Percentiles rank a stretch among this genome's conserved stretches.
Evolutionary conservation across 2,888 invertebrate genomes (phyloP).

Genomic region (Protodeltote pygarga): DNA sequence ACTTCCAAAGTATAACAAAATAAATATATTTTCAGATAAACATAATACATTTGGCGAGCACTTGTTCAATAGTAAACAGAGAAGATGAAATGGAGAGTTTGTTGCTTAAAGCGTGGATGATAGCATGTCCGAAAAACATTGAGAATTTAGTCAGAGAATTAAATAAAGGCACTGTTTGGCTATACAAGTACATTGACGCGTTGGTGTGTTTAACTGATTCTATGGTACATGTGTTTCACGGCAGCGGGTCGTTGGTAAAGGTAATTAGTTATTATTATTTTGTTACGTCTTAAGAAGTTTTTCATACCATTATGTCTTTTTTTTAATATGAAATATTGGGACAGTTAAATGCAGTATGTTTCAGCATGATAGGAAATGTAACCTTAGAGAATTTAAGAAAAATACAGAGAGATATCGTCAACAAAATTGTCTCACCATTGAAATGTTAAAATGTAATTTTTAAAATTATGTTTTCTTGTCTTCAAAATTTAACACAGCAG

Average conservation of each 20-base stretch:
- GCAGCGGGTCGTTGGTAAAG: slow-evolving; percentile 54
- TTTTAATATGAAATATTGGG: too few species aligned
- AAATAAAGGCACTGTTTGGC: slow-evolving; percentile 57
- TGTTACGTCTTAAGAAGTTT: neutral
- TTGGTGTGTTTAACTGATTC: slow-evolving; percentile 59
- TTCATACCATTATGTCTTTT: too few species aligned
- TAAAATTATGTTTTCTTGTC: too few species aligned
- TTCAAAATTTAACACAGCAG: too few species aligned
- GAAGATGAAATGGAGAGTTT: slow-evolving; percentile 54
- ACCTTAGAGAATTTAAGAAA: too few species aligned
- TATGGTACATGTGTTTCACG: slow-evolving; percentile 47
- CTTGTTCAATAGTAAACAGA: slow-evolving; percentile 55
- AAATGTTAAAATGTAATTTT: too few species aligned
- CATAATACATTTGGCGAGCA: slow-evolving; percentile 60
- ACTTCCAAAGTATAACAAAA: too few species aligned
- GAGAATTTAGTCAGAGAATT: slow-evolving; percentile 36
- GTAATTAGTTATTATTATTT: slow-evolving; percentile 47
- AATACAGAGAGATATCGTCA: too few species aligned
- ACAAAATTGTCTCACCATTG: too few species aligned
- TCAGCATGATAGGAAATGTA: too few species aligned
- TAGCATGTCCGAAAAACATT: slow-evolving; percentile 58
- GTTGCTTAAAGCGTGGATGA: slow-evolving; percentile 62
- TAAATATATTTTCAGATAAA: slow-evolving; percentile 60
- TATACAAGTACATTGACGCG: slow-evolving; percentile 61
- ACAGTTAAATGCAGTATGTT: too few species aligned